Base-by-base conservation (phyloP, 2,797 vertebrate species). In the Anguilla pacifica region DNA sequence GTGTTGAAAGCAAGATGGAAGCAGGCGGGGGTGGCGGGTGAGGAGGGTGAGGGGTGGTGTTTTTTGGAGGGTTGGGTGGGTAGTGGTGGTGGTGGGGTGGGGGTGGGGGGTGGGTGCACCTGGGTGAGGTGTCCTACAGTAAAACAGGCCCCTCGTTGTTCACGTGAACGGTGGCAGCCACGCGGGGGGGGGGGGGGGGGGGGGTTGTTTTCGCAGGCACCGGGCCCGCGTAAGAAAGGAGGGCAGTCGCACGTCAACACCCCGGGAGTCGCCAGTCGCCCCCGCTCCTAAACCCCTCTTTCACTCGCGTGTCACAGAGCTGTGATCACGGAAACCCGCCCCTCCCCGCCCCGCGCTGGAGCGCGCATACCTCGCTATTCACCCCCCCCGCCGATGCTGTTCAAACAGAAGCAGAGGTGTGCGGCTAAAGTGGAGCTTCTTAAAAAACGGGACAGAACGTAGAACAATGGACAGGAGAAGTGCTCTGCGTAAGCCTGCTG, bases 281-380 rank as follows among this genome's bases (percentile, higher is more conserved):
- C 85, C 86, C 35, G 35, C 79, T 91, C 87, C 53, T 92, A 92
- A 92, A 87, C 87, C 89, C 87, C 77, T 92, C 93, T 93, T 94
- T 93, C 90, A 94, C 85, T 90, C 88, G 86, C 89, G 85, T 94
- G 91, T 94, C 92, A 91, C 81, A 70, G 81, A 51, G 83, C 19
- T 39, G n/a, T 86, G 90, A 88, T 86, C 89, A 91, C 86, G 89
- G 0, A 35, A 85, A 89, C 35, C 35, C 35, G 35, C 49, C 49
- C 49, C 49, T 0, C 49, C 85, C 89, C 83, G 31, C 85, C 85
- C 59, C 61, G 70, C 49, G n/a, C 88, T 84, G 1, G 22, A 28
- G 49, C 39, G 19, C 6, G 77, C 86, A 87, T 87, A 57, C n/a
- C 64, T 35, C 70, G 84, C 86, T 43, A 89, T 89, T 87, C 85